Conservation (phyloP, 2,797 vertebrate species). For the Sus cebifrons region DNA sequence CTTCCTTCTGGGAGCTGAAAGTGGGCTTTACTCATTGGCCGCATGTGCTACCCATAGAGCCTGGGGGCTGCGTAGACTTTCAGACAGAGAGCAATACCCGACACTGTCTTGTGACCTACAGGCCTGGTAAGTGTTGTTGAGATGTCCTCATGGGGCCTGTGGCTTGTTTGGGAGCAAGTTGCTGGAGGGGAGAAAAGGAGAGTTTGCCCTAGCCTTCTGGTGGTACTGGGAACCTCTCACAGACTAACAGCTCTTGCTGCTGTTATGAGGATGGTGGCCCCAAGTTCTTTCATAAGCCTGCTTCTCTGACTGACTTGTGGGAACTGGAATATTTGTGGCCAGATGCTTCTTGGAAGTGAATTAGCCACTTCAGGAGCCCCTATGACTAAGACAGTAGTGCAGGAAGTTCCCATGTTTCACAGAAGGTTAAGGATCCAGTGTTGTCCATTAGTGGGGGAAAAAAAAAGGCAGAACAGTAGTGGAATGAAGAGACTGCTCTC, state of each 20-base stretch:
- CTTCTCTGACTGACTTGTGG: neutral
- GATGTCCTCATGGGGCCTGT: fast-evolving
- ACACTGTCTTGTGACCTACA: slow-evolving; percentile 97
- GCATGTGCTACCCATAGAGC: slow-evolving; percentile 94
- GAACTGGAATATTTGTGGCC: neutral
- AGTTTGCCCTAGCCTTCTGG: neutral
- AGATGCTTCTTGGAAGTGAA: neutral
- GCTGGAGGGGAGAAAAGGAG: neutral
- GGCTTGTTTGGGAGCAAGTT: neutral
- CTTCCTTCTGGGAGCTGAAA: slow-evolving; percentile 96
- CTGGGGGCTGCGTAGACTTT: slow-evolving; percentile 94
- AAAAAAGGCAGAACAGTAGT: neutral
- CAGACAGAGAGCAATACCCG: slow-evolving; percentile 95
- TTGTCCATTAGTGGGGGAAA: too few relatives aligned
- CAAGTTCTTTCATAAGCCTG: neutral
- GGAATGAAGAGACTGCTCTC: neutral
- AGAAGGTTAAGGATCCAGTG: too few relatives aligned
- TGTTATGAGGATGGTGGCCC: neutral
- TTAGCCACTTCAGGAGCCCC: neutral
- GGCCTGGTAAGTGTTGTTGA: slow-evolving; percentile 92
- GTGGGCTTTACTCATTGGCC: slow-evolving; percentile 92
- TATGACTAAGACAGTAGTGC: neutral
- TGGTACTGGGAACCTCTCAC: neutral
- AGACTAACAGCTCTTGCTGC: neutral
- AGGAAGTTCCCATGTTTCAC: too few relatives aligned